phyloP scores from a whole-genome alignment of 2,797 vertebrate species.

The Cossypha heuglini region DNA sequence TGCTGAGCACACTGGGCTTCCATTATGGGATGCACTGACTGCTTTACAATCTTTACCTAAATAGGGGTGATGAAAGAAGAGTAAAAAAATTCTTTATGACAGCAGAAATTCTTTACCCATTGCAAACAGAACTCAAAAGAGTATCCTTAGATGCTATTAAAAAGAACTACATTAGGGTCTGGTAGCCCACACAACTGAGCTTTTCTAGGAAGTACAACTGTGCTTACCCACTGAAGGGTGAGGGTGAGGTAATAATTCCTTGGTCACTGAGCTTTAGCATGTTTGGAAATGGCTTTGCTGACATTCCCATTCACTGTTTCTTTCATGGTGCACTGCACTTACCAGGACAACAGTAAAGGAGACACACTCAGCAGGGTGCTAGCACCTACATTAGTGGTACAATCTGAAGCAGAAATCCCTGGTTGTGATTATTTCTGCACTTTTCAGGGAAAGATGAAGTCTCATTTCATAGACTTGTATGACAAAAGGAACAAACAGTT shows the following conservation, averaged over 20 bases:
- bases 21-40: neutral
- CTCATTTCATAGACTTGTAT: neutral
- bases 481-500: neutral
- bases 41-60: neutral
- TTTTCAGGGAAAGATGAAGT: neutral
- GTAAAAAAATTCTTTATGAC: neutral
- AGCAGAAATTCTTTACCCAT: neutral
- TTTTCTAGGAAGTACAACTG: neutral
- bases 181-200: neutral
- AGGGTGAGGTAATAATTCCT: neutral
- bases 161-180: neutral
- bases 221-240: neutral
- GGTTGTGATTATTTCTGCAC: neutral
- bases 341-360: neutral
- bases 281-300: neutral
- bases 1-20: neutral
- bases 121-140: neutral
- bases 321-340: neutral
- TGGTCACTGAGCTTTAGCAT: neutral
- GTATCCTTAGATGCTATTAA: neutral
- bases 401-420: neutral
- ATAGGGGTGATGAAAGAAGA: neutral
- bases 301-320: neutral
- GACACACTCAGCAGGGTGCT: neutral
- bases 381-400: neutral